phyloP scores from a whole-genome alignment of 2,888 invertebrate species.

The Chromoteleia sp. region DNA sequence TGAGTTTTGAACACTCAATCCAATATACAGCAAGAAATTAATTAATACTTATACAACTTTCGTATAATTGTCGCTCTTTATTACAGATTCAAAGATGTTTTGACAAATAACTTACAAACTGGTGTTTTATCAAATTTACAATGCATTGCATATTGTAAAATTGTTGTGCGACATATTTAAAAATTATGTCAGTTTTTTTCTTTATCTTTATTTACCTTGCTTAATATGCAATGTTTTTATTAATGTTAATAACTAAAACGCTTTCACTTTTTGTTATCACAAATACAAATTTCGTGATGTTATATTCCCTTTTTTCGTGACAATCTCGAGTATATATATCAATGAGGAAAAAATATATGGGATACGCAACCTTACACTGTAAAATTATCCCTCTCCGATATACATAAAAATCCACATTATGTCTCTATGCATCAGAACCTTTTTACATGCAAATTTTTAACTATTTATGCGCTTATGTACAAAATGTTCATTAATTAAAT shows the following conservation, averaged over 20 bases:
- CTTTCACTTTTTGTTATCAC: conserved; percentile 36
- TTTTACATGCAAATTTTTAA: conserved; percentile 43
- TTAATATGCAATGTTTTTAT: conserved; percentile 27
- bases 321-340: conserved; percentile 43
- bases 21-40: conserved; percentile 50
- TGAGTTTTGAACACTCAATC: conserved; percentile 34
- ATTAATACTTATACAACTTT: conserved; percentile 49
- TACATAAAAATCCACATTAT: conserved; percentile 38
- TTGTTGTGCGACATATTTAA: conserved; percentile 37
- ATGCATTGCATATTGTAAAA: conserved; percentile 26
- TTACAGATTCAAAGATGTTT: conserved; percentile 21
- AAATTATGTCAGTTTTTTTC: neutral
- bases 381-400: conserved; percentile 50
- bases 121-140: conserved; percentile 33
- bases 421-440: conserved; percentile 30
- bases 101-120: conserved; percentile 45
- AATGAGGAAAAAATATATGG: conserved; percentile 50
- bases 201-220: neutral
- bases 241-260: conserved; percentile 9
- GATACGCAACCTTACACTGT: conserved; percentile 50
- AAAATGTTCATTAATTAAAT: conserved; percentile 39
- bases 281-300: conserved; percentile 47
- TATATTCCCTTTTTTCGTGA: conserved; percentile 11
- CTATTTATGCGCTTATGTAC: conserved; percentile 48
- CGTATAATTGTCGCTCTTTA: conserved; percentile 23